These are phyloP conservation scores for Branchellion lobata DNA, from an alignment of 2,888 invertebrate species.

Conservation along the genomic window DNA sequence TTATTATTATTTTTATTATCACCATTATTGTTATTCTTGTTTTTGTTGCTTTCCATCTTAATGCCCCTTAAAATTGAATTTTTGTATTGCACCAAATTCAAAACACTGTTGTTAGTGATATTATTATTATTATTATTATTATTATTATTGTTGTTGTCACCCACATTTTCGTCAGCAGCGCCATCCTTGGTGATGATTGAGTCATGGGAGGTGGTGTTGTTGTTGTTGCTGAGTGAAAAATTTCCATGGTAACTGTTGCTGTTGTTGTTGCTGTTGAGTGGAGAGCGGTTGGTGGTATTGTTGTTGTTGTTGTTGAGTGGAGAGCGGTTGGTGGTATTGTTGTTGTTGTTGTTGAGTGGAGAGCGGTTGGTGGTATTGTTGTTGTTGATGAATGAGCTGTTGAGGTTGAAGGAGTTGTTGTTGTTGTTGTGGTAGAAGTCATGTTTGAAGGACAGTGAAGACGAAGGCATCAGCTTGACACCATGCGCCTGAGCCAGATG, in stretches of 20 bases:
- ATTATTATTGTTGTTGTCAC: background rate
- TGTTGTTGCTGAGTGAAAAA: background rate
- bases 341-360: background rate
- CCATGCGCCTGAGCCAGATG: slow-evolving; percentile 44
- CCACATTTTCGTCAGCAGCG: background rate
- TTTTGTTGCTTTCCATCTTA: background rate
- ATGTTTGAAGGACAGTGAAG: background rate
- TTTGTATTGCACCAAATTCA: slow-evolving; percentile 12
- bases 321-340: background rate
- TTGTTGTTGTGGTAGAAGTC: background rate
- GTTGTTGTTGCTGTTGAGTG: background rate
- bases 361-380: background rate
- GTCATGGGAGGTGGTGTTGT: background rate
- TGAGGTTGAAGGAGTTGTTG: background rate
- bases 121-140: background rate
- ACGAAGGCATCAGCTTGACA: slow-evolving; percentile 12
- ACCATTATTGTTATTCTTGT: background rate
- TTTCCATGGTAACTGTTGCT: background rate
- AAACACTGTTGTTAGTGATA: background rate
- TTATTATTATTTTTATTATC: slow-evolving; percentile 11
- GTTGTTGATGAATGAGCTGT: background rate
- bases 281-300: background rate
- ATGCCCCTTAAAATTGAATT: background rate
- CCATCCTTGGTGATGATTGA: background rate
- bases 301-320: background rate